Base-by-base conservation (phyloP, 2,797 vertebrate species). In the Leucoraja ocellata region DNA sequence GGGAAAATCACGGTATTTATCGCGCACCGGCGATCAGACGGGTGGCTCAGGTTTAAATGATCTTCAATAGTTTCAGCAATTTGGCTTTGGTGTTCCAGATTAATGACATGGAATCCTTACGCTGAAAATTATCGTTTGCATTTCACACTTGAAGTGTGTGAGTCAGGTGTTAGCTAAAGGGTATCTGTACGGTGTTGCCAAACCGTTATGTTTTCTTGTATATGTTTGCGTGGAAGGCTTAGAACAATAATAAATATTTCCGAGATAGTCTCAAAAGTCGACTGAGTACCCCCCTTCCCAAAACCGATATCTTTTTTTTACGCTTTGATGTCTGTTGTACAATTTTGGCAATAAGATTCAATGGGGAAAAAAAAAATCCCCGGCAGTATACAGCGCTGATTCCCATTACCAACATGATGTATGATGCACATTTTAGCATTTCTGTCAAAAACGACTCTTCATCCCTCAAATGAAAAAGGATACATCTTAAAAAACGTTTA, bases 261-360 rank as follows among this genome's bases (percentile, higher is more conserved):
- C 68, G 84, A 88, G 61, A 88, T 88, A 18, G 32, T 88, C 84
- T 88, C 81, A n/a, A 65, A 88, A 68, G 84, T 68, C 84, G 84
- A 68, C 84, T 68, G 63, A 88, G 84, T 4, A 28, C 61, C 25
- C 25, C 28, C 28, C 68, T 18, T 14, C 46, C 28, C 58, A 63
- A 88, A 36, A 36, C 61, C 32, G 61, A 36, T 88, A 54, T 54
- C 46, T 54, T 54, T 54, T 25, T 65, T 88, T 88, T 68, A 88
- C 61, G 63, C 84, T 32, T 88, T 88, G 63, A 68, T 88, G n/a
- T 88, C 84, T 36, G n/a, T 32, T 36, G 21, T 36, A 68, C 81
- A 91, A 39, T 61, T 32, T 93, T 78, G 93, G 90, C 93, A 93
- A 93, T 93, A 93, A 93, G 84, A 93, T 90, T 36, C 93, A 94